Conservation (phyloP, 2,113 vertebrate species). For the Rhizomys pruinosus region DNA sequence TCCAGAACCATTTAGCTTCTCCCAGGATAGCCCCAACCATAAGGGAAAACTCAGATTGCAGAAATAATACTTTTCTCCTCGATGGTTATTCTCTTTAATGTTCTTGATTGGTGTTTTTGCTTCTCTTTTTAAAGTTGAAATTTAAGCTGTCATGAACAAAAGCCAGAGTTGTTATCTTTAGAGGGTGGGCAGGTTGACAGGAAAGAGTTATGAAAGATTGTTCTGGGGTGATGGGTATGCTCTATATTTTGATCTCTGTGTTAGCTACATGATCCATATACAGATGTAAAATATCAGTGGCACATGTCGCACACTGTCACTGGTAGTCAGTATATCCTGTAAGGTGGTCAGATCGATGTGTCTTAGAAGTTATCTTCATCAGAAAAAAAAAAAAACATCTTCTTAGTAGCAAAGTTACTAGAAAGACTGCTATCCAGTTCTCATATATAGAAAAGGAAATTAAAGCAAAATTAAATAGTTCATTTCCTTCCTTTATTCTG, state of each 20-base stretch:
- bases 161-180: not conserved
- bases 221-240: not conserved
- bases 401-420: not conserved
- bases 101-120: not conserved
- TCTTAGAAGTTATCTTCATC: not conserved
- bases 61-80: not conserved
- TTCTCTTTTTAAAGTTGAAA: slow-evolving; percentile 9
- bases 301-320: no score
- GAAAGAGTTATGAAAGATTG: not conserved
- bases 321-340: not conserved
- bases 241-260: not conserved
- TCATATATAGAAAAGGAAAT: not conserved
- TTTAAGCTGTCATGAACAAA: not conserved
- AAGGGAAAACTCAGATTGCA: not conserved
- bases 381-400: not conserved
- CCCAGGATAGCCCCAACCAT: not conserved
- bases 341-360: not conserved
- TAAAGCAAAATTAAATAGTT: not conserved
- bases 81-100: not conserved
- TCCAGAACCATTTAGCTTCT: not conserved
- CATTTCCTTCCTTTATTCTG: not conserved
- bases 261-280: not conserved
- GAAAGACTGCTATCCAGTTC: not conserved
- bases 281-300: not conserved
- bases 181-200: not conserved